phyloP scores from a whole-genome alignment of 2,113 vertebrate genomes.

The Microtus richardsoni region DNA sequence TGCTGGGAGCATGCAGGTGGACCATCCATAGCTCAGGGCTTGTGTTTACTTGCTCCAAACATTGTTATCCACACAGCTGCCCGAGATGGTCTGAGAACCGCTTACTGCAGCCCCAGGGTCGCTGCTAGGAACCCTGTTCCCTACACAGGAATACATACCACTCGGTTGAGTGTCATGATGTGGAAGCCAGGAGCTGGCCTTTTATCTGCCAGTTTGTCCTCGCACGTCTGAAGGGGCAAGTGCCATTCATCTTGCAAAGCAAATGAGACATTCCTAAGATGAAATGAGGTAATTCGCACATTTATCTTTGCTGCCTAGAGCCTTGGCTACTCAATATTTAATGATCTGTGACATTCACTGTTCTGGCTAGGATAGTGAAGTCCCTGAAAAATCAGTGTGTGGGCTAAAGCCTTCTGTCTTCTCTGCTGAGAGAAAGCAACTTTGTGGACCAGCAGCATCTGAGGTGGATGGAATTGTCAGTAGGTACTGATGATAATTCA shows the following conservation, averaged over 20 bases:
- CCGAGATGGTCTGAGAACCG: conserved; percentile 63
- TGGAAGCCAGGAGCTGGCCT: accelerated
- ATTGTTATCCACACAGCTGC: conserved; percentile 71
- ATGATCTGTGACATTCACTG: not conserved
- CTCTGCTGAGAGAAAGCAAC: not conserved
- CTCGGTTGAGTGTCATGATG: accelerated
- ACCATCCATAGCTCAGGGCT: conserved; percentile 68
- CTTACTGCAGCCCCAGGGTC: not conserved
- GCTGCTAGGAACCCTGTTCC: not conserved
- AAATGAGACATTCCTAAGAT: not conserved
- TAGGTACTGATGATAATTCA: not conserved
- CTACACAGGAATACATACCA: not conserved
- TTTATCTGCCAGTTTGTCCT: not conserved
- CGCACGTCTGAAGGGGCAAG: not conserved
- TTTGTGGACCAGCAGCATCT: too few species aligned
- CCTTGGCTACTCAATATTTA: not conserved
- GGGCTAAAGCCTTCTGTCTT: not conserved
- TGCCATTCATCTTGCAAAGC: not conserved
- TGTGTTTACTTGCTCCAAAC: conserved; percentile 74
- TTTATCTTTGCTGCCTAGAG: not conserved
- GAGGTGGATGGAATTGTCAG: not conserved
- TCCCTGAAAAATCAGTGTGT: not conserved
- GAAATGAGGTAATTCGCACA: not conserved
- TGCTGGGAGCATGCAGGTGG: conserved; percentile 27
- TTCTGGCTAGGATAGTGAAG: not conserved